These are phyloP conservation scores for Laticauda colubrina DNA, from an alignment of 2,113 vertebrate species.

Conservation along the genomic window DNA sequence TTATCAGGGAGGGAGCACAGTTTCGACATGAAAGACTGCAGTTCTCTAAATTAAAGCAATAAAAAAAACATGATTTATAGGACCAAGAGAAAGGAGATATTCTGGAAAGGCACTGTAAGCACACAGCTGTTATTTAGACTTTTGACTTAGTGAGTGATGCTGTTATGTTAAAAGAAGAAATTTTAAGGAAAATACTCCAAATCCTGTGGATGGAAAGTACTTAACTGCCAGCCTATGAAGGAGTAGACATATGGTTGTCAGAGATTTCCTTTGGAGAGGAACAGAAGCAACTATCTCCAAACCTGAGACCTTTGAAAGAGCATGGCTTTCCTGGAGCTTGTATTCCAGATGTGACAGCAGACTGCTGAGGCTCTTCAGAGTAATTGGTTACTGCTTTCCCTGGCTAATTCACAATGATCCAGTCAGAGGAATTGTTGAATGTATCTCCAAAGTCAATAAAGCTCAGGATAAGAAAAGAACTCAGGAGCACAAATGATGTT, in stretches of 20 bases:
- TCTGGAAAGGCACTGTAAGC: neutral
- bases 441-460: neutral
- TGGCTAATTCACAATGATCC: neutral
- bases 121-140: neutral
- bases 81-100: neutral
- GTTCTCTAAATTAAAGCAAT: neutral
- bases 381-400: neutral
- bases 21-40: neutral
- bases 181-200: neutral
- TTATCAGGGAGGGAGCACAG: neutral
- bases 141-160: neutral
- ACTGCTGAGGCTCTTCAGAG: neutral
- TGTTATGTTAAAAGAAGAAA: neutral
- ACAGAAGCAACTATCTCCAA: neutral
- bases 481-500: neutral
- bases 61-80: neutral
- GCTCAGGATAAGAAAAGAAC: neutral
- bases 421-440: neutral
- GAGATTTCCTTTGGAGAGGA: neutral
- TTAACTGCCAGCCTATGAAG: neutral
- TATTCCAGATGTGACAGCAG: neutral
- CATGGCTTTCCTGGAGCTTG: neutral
- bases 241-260: neutral
- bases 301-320: neutral
- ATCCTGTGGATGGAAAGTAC: neutral